Evolutionary conservation across 2,888 invertebrate species (phyloP).

Genomic region (Chydorus sphaericus): DNA sequence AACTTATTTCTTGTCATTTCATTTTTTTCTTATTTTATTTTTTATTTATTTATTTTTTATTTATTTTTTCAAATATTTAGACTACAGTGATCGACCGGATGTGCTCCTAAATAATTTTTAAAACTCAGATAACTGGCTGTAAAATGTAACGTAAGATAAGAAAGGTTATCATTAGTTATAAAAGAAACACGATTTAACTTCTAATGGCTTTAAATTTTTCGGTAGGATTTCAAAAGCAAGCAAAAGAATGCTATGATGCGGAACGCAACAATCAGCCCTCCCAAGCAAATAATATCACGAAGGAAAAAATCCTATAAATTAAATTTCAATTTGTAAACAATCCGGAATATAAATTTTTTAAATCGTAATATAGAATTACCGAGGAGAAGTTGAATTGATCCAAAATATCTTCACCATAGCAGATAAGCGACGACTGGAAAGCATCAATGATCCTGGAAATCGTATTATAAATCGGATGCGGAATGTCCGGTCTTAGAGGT

Average conservation of each 20-base stretch:
- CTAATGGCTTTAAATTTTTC: conserved; percentile 41
- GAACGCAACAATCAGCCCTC: conserved; percentile 54
- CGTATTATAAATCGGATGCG: not conserved
- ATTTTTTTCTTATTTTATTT: too few species aligned
- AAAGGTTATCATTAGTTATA: too few species aligned
- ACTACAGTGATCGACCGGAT: too few species aligned
- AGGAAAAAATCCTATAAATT: conserved; percentile 47
- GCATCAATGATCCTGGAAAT: not conserved
- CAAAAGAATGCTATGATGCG: conserved; percentile 60
- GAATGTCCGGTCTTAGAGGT: not conserved
- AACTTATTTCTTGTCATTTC: too few species aligned
- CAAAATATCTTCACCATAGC: conserved; percentile 55
- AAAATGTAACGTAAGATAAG: too few species aligned
- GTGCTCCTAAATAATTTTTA: too few species aligned
- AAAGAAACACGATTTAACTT: too few species aligned
- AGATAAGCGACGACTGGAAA: not conserved
- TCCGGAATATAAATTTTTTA: not conserved
- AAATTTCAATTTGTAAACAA: not conserved
- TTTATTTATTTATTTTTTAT: too few species aligned
- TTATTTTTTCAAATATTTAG: too few species aligned
- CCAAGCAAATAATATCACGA: conserved; percentile 52
- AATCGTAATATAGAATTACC: conserved; percentile 31
- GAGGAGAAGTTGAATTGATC: conserved; percentile 61
- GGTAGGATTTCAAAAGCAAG: conserved; percentile 49
- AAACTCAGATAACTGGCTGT: too few species aligned